A percentile compares a stretch with the other conserved stretches of the same genome.
These are phyloP conservation scores for Stenoptilia bipunctidactyla DNA, from an alignment of 2,888 invertebrate species.

Conservation along the genomic window DNA sequence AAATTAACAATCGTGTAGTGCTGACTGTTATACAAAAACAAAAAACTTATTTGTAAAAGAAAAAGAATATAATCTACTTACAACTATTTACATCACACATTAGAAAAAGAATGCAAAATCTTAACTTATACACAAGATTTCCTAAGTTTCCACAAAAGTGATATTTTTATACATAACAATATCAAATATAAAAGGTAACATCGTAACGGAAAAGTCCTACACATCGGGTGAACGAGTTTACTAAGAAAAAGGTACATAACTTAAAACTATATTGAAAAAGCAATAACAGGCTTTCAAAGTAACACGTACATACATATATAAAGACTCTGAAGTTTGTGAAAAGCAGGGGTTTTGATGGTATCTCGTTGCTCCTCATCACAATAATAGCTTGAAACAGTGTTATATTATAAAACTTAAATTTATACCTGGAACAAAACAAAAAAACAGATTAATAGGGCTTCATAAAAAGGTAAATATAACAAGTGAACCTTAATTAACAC, in stretches of 20 bases:
- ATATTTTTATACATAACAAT: not conserved
- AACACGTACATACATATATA: too few species aligned
- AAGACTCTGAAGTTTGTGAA: too few species aligned
- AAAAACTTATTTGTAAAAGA: constrained; percentile 5
- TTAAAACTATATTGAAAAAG: not conserved
- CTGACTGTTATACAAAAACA: constrained; percentile 3
- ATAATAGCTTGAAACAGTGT: too few species aligned
- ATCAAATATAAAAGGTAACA: not conserved
- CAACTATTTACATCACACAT: not conserved
- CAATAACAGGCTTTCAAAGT: not conserved
- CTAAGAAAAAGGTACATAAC: not conserved
- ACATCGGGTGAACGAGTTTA: not conserved
- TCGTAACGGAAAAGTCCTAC: not conserved
- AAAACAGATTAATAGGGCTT: too few species aligned
- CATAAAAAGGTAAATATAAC: too few species aligned
- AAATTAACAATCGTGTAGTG: too few species aligned
- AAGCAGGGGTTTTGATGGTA: too few species aligned
- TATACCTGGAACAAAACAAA: too few species aligned
- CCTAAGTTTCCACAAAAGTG: not conserved
- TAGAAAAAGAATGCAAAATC: not conserved
- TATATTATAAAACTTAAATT: too few species aligned
- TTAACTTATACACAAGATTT: not conserved
- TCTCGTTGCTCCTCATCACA: too few species aligned
- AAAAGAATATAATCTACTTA: not conserved
- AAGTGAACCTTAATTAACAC: too few species aligned